A percentile compares a stretch with the other conserved stretches of the same genome.
These are phyloP conservation scores for Momotus momota DNA, from an alignment of 2,797 vertebrate genomes.

Conservation along the genomic window DNA sequence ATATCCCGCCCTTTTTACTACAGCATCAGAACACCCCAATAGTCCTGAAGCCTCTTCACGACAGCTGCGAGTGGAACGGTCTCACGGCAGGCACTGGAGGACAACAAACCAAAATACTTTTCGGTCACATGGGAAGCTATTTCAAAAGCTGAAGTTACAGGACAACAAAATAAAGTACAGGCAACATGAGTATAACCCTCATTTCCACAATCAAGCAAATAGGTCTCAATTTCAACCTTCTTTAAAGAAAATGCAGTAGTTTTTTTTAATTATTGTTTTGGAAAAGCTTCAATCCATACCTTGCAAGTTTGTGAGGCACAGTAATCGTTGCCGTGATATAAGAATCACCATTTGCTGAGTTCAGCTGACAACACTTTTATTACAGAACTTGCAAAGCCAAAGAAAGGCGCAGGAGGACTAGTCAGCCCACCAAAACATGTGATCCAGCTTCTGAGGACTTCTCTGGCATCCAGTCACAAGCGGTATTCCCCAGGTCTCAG, in stretches of 20 bases:
- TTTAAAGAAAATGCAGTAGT: not conserved
- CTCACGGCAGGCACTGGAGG: fast-evolving
- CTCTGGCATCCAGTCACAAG: too few species aligned
- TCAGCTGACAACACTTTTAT: not conserved
- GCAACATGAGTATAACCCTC: not conserved
- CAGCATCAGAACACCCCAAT: not conserved
- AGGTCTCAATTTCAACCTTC: not conserved
- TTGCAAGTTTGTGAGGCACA: not conserved
- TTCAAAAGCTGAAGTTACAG: not conserved
- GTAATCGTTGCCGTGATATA: not conserved
- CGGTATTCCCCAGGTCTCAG: too few species aligned
- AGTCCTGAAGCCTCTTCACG: too few species aligned
- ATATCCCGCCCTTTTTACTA: not conserved
- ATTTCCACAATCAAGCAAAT: not conserved
- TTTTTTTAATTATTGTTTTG: not conserved
- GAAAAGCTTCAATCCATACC: not conserved
- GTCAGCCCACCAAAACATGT: not conserved
- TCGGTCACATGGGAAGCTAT: not conserved
- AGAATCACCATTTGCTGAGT: not conserved
- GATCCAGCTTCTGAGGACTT: not conserved
- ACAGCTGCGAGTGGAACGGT: not conserved
- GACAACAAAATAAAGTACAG: not conserved
- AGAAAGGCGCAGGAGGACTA: not conserved
- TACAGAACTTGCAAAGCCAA: not conserved
- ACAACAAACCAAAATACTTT: not conserved